Evolutionary conservation across 2,888 invertebrate species (phyloP).

Genomic region (Drosophila eohydei): DNA sequence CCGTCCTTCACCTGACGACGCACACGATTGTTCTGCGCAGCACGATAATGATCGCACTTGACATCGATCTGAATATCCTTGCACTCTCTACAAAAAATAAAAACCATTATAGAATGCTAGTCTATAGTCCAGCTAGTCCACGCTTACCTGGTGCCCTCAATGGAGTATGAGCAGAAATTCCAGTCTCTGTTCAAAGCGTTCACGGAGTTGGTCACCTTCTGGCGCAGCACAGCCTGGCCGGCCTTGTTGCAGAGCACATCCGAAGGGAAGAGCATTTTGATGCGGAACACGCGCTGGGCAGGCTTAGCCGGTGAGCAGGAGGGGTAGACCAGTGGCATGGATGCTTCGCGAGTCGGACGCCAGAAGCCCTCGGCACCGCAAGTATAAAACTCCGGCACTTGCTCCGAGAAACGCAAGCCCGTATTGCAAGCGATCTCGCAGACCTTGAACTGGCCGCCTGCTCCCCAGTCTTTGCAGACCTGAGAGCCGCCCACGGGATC

Average conservation of each 20-base stretch:
- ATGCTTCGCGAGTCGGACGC: conserved; percentile 94
- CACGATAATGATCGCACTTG: conserved; percentile 92
- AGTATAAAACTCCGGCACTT: conserved; percentile 98
- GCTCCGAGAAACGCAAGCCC: conserved; percentile 95
- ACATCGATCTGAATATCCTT: conserved; percentile 96
- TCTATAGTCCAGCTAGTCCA: accelerated
- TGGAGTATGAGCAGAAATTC: conserved; percentile 97
- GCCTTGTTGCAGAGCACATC: conserved; percentile 98
- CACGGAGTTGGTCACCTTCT: conserved; percentile 94
- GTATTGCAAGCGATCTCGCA: conserved; percentile 95
- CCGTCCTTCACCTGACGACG: conserved; percentile 89
- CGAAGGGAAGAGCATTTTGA: conserved; percentile 97
- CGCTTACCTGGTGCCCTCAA: conserved; percentile 88
- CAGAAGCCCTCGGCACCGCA: conserved; percentile 99
- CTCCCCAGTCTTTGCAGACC: conserved; percentile 97
- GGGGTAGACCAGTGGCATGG: conserved; percentile 93
- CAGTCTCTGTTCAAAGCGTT: conserved; percentile 96
- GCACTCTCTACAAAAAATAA: conserved; percentile 90
- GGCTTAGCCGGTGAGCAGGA: conserved; percentile 95
- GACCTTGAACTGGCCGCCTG: conserved; percentile 96
- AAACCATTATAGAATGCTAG: background rate
- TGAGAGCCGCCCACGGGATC: conserved; percentile 97
- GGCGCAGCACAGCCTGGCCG: conserved; percentile 95
- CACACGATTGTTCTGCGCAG: conserved; percentile 86
- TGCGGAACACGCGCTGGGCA: conserved; percentile 97